Evolutionary conservation across 2,888 invertebrate genomes (phyloP), one percentile per base, ranked within the genome.

Genomic region (Lampropteryx suffumata): DNA sequence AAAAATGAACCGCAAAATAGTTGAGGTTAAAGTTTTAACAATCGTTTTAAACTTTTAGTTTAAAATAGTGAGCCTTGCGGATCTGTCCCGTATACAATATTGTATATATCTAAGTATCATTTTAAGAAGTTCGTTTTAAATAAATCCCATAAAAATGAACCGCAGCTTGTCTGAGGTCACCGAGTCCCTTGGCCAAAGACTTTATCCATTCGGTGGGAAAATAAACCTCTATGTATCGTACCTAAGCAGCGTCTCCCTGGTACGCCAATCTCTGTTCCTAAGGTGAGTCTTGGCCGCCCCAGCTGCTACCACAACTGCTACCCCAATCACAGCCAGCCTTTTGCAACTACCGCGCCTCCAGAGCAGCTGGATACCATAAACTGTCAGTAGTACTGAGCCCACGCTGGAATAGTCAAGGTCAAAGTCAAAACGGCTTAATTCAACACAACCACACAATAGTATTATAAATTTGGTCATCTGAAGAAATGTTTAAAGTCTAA

Each of bases 81-180:
- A n/a, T n/a, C n/a, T n/a, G n/a, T n/a, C n/a, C n/a, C n/a, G n/a
- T n/a, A n/a, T n/a, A n/a, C n/a, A n/a, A n/a, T n/a, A n/a, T n/a
- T n/a, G n/a, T n/a, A n/a, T n/a, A n/a, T n/a, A n/a, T n/a, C n/a
- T n/a, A n/a, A n/a, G n/a, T n/a, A n/a, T n/a, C n/a, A n/a, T 76
- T 95, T 93, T 63, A 96, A 91, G 79, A 95, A 94, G 91, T 97
- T 97, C 96, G 78, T 97, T 97, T 83, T 95, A 94, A 0, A 97
- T 97, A 41, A 96, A 81, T 9, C 94, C 94, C 60, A 93, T 91
- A n/a, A 47, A 97, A 85, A 37, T 97, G 97, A 41, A 96, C 94
- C 75, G 97, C 97, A 50, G 32, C 54, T 49, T 50, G 40, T 48
- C 24, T 7, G 6, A 9, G 4, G 8, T 33, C 34, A 0, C n/a